Evolutionary conservation across 1,140 invertebrate genomes (phyloP).

Genomic region (Saxidomus purpurata): DNA sequence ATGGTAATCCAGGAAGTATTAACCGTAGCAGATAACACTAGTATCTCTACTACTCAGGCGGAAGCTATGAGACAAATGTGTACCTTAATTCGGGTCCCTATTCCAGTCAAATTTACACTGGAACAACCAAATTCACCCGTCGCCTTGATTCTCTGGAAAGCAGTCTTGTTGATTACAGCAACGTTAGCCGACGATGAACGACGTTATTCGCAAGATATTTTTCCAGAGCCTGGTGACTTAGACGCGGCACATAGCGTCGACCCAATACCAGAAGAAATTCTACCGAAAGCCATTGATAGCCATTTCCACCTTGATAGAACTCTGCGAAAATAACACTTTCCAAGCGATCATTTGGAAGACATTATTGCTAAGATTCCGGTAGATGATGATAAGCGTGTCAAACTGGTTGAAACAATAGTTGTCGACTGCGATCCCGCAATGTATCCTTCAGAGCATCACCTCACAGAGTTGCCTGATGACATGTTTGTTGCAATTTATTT

Average conservation of each 20-base stretch:
- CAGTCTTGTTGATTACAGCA: background rate
- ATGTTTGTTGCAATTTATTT: slow-evolving; percentile 1
- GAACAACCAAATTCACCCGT: background rate
- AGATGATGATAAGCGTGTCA: background rate
- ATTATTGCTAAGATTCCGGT: background rate
- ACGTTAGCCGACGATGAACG: background rate
- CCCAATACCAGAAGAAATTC: background rate
- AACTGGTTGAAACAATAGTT: background rate
- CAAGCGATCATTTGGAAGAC: background rate
- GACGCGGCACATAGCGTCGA: background rate
- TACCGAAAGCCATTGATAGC: slow-evolving; percentile 15
- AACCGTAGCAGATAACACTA: background rate
- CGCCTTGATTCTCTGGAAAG: background rate
- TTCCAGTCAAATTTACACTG: background rate
- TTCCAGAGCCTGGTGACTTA: background rate
- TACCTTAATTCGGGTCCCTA: background rate
- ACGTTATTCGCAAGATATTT: background rate
- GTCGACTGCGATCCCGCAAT: background rate
- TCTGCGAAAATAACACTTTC: background rate
- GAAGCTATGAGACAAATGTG: background rate
- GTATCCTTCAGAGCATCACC: background rate
- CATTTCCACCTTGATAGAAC: slow-evolving; percentile 36
- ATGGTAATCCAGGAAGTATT: background rate
- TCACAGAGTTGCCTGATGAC: background rate
- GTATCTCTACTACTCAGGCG: background rate